Conservation (phyloP, 2,797 vertebrate species). For the Caiman crocodilus region DNA sequence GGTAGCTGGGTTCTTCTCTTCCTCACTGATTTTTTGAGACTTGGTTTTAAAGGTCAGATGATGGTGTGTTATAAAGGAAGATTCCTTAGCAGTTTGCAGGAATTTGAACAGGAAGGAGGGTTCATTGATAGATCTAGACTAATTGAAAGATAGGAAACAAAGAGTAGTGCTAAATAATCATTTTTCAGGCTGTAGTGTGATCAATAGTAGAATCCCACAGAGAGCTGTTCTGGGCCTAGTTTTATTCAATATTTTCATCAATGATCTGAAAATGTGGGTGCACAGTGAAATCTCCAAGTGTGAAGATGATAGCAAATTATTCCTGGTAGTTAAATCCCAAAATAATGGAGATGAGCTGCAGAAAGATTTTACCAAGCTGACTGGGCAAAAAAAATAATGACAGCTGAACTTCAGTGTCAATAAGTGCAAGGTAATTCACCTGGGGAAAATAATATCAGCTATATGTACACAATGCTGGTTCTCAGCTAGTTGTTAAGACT, state of each 20-base stretch:
- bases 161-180: not conserved
- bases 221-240: not conserved
- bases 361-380: not conserved
- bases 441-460: not conserved
- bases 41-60: too few species aligned
- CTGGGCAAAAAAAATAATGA: rapidly evolving
- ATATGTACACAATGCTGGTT: not conserved
- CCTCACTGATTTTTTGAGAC: too few species aligned
- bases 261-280: not conserved
- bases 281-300: not conserved
- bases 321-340: not conserved
- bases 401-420: not conserved
- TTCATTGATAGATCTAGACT: not conserved
- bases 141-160: not conserved
- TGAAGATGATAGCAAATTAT: not conserved
- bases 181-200: not conserved
- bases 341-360: not conserved
- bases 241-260: not conserved
- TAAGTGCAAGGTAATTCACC: not conserved
- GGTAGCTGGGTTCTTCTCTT: too few species aligned
- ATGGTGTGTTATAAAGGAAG: too few species aligned
- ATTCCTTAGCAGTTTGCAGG: too few species aligned
- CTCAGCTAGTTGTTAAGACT: not conserved
- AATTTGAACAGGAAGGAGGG: not conserved
- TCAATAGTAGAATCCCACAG: not conserved